Evolutionary conservation across 2,888 invertebrate genomes (phyloP).

Genomic region (Ligdia adustata): DNA sequence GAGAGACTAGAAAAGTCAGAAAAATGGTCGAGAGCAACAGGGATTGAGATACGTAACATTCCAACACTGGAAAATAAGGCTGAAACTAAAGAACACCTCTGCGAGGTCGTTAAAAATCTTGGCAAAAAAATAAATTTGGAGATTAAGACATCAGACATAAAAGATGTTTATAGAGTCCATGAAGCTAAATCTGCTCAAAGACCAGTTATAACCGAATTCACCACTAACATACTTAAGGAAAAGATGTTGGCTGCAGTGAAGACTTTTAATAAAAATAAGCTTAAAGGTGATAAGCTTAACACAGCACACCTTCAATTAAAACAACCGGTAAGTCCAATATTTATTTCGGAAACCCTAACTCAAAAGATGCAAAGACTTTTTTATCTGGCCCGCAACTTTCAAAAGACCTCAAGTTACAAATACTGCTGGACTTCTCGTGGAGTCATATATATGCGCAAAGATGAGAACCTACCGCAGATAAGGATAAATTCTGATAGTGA

Average conservation of each 20-base stretch:
- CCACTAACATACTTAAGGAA: conserved; percentile 23
- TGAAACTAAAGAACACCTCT: too few relatives aligned
- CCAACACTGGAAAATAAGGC: too few relatives aligned
- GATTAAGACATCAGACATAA: too few relatives aligned
- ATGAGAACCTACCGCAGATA: conserved; percentile 3
- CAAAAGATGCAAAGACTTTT: conserved; percentile 22
- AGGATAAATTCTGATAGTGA: conserved; percentile 2
- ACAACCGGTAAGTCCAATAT: conserved; percentile 22
- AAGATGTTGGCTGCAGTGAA: conserved; percentile 21
- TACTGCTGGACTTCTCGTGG: conserved; percentile 30
- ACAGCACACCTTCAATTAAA: conserved; percentile 17
- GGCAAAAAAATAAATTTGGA: too few relatives aligned
- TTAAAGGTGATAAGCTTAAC: conserved; percentile 21
- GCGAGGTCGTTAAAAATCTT: too few relatives aligned
- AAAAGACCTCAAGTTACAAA: conserved; percentile 7
- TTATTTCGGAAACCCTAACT: conserved; percentile 24
- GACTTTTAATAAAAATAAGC: conserved; percentile 21
- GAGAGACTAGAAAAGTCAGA: too few relatives aligned
- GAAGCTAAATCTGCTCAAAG: conserved; percentile 16
- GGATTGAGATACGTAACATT: too few relatives aligned
- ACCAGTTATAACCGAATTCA: conserved; percentile 28
- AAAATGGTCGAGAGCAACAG: too few relatives aligned
- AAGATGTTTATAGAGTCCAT: conserved; percentile 24
- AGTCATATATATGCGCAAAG: conserved; percentile 13
- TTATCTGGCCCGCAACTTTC: conserved; percentile 21